Base-by-base conservation (phyloP, 2,797 vertebrate species). In the Parambassis ranga region DNA sequence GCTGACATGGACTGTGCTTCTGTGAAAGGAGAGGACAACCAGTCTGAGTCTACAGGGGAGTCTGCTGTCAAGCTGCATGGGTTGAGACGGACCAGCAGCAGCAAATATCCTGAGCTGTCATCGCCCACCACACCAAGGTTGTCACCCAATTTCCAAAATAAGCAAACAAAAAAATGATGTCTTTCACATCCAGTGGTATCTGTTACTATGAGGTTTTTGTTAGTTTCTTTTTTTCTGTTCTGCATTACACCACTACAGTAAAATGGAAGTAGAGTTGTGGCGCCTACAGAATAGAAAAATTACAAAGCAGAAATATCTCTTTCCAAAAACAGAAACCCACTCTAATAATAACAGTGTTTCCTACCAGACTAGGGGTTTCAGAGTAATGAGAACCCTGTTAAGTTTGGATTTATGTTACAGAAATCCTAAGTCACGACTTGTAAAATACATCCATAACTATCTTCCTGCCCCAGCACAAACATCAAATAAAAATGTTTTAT, bases 41-140 rank as follows among this genome's bases (percentile, higher is more conserved):
- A 77, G 83, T 83, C 83, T 0, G 80, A 92, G 3, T 79, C 92
- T 67, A 90, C 92, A 0, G 93, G 93, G 1, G 96, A 96, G 73
- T 90, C 90, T 13, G 78, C 90, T 1, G 71, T 94, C 3, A 96
- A 96, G 62, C 90, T 92, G 48, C 96, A 95, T 8, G 89, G 94
- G 44, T 86, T 93, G 60, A 93, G 94, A 57, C 77, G 92, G 0
- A 91, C 93, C 1, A 87, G 90, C 20, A 85, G 91, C 56, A 89
- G 93, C 90, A 98, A 96, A 89, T 92, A 95, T 82, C 90, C 94
- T 0, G 97, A 98, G 57, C 86, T 98, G 13, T 89, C 94, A 80
- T 86, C 93, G 14, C 95, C 96, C 24, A 96, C 95, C 10, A 94
- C 95, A 42, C 95, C 95, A 79, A 97, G 97, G 97, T 97, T 18